These are phyloP conservation scores for Sclerurus mexicanus DNA, from an alignment of 2,113 vertebrate genomes.

Conservation along the genomic window DNA sequence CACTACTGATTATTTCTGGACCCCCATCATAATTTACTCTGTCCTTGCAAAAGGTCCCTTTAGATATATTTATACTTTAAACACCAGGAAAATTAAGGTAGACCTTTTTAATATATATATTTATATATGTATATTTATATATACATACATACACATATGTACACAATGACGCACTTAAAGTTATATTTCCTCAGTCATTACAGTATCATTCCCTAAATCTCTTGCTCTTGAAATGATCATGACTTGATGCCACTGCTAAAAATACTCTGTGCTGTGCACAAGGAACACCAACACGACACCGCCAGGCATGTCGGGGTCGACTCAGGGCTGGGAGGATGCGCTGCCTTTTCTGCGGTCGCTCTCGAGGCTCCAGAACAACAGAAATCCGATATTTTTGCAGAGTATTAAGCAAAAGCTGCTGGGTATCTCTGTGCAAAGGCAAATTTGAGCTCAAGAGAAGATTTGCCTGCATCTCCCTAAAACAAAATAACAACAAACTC, in stretches of 20 bases:
- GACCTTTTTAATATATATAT: constrained; percentile 43
- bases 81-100: constrained; percentile 32
- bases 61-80: not conserved
- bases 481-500: not conserved
- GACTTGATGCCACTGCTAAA: constrained; percentile 27
- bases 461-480: not conserved
- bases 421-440: not conserved
- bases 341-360: not conserved
- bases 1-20: not conserved
- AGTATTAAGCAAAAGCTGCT: not conserved
- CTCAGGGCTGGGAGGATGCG: not conserved
- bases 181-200: not conserved
- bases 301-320: not conserved
- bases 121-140: constrained; percentile 4
- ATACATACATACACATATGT: constrained; percentile 49
- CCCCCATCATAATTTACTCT: constrained; percentile 19
- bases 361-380: not conserved
- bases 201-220: not conserved
- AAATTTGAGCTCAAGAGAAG: not conserved
- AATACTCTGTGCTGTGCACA: not conserved
- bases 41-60: constrained; percentile 3
- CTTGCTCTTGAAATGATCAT: not conserved
- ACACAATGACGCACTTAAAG: not conserved
- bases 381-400: not conserved
- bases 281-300: not conserved